Conservation (phyloP, 92 coral and sea anemone genomes). For the Porites lobata region DNA sequence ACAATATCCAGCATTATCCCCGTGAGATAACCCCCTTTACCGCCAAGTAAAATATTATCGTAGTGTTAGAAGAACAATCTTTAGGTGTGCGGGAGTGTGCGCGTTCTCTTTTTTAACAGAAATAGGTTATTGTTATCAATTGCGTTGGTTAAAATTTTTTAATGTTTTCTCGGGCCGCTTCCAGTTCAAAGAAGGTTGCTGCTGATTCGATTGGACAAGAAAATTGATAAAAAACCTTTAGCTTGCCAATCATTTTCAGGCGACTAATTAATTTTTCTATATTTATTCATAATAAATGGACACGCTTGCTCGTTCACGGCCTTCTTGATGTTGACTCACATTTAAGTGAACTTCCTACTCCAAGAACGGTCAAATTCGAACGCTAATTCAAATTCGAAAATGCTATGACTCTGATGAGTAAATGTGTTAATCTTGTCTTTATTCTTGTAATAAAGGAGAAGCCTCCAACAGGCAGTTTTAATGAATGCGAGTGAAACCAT, state of each 20-base stretch:
- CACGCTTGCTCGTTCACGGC: background rate
- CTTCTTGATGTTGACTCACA: conserved; percentile 1
- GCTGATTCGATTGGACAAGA: no score
- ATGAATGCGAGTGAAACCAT: conserved; percentile 14
- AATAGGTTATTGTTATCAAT: no score
- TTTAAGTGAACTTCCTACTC: background rate
- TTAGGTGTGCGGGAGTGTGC: no score
- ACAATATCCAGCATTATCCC: no score
- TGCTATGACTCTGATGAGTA: no score
- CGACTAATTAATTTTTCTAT: conserved; percentile 1
- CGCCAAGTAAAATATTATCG: no score
- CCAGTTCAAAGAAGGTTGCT: no score
- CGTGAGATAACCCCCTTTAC: no score
- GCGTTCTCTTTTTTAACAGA: no score
- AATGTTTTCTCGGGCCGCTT: no score
- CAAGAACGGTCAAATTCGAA: background rate
- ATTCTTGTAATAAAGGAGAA: background rate
- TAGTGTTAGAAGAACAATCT: no score
- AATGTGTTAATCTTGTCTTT: background rate
- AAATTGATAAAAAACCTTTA: background rate
- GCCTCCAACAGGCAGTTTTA: background rate
- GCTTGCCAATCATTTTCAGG: conserved; percentile 13
- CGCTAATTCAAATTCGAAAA: background rate
- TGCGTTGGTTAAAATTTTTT: no score
- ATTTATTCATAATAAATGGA: background rate